Evolutionary conservation across 2,797 vertebrate genomes (phyloP), one percentile per base, ranked within the genome.

Genomic region (Tachyglossus aculeatus): DNA sequence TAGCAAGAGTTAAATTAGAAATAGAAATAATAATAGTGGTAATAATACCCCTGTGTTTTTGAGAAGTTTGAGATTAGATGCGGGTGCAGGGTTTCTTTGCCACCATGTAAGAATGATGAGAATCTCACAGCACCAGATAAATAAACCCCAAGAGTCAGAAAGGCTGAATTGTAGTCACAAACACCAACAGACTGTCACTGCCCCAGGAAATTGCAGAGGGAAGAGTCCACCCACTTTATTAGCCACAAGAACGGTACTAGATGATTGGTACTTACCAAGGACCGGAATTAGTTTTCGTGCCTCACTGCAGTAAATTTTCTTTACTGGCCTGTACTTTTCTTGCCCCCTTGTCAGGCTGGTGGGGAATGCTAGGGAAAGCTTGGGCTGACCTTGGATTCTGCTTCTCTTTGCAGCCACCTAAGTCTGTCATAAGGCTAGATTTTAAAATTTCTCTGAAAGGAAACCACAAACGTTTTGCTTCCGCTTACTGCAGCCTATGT

Each of bases 391-490:
- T 21, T 39, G 52, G 25, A 0, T 8, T 14, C 18, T 0, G 16
- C 24, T 51, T 16, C 36, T 48, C 2, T 16, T 50, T 47, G 43
- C 56, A 40, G 63, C 36, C 9, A 4, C 50, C 41, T 7, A 56
- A 43, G 14, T 67, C 31, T 38, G 43, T 38, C 50, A 50, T 48
- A 15, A 52, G 39, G 68, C 32, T 40, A 41, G 9, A 3, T 65
- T 71, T 76, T 48, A 52, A 65, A 29, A 0, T 0, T 47, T 64
- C 67, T 55, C 5, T 10, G 14, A 59, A 25, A 18, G 63, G 57
- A 82, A 88, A 89, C 88, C 81, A 61, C 85, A 80, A 61, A 67
- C 24, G 36, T 69, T 71, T 85, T 88, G 60, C 88, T 90, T 90
- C 90, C 82, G 61, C 25, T 86, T 85, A 44, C 72, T 79, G 55